These are phyloP conservation scores for Leptosomus discolor DNA, from an alignment of 2,113 vertebrate species.

Conservation along the genomic window DNA sequence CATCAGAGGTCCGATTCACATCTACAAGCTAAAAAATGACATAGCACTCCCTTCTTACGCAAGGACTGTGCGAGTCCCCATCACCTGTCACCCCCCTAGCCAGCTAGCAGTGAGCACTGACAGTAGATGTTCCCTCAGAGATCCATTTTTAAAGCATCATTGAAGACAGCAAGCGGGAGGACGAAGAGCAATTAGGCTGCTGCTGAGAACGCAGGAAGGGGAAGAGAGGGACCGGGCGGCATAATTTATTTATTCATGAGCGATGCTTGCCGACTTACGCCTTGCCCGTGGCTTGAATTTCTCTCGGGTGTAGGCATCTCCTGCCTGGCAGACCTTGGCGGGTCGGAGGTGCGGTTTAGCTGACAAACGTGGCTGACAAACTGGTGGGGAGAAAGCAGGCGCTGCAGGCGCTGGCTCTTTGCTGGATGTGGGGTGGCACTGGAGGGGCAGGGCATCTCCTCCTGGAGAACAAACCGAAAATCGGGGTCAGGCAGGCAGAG, in stretches of 20 bases:
- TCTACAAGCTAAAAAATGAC: background rate
- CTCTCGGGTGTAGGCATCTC: slow-evolving; percentile 82
- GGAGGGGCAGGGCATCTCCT: slow-evolving; percentile 75
- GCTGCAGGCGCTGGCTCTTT: background rate
- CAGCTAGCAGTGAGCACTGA: accelerated
- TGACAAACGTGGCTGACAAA: background rate
- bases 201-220: background rate
- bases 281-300: slow-evolving; percentile 79
- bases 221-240: background rate
- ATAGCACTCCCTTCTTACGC: accelerated
- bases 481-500: background rate
- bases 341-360: slow-evolving; percentile 75
- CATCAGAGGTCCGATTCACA: background rate
- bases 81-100: background rate
- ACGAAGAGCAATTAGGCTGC: accelerated
- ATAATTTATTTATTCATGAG: background rate
- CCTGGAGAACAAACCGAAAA: slow-evolving; percentile 54
- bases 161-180: background rate
- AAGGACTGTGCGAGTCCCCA: background rate
- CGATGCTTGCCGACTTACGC: slow-evolving; percentile 63
- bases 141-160: background rate
- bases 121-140: background rate
- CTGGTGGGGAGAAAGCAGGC: background rate
- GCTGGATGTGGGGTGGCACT: slow-evolving; percentile 60
- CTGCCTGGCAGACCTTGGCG: slow-evolving; percentile 80